These are phyloP conservation scores for Drosophila arizonae DNA, from an alignment of 1,140 invertebrate species.

Conservation along the genomic window DNA sequence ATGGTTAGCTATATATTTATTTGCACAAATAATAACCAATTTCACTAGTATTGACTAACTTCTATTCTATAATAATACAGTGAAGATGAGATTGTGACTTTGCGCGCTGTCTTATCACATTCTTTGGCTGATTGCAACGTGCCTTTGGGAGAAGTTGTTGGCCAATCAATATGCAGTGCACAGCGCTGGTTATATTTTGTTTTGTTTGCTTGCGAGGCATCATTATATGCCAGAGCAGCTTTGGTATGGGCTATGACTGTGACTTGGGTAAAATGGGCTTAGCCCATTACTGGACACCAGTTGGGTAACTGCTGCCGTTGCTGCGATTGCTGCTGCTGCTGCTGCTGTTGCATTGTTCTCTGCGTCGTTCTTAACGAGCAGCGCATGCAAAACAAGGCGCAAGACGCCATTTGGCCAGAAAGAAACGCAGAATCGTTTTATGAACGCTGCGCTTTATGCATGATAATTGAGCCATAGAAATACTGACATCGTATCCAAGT, in stretches of 20 bases:
- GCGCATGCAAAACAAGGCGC: constrained; percentile 75
- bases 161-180: constrained; percentile 68
- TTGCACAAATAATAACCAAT: too few species aligned
- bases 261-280: constrained; percentile 58
- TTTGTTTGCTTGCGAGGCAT: constrained; percentile 48
- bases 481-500: constrained; percentile 9
- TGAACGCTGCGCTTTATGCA: constrained; percentile 69
- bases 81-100: neutral
- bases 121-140: constrained; percentile 48
- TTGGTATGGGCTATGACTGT: constrained; percentile 32
- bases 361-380: constrained; percentile 67
- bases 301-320: constrained; percentile 53
- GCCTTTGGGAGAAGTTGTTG: constrained; percentile 5
- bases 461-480: constrained; percentile 55
- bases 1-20: too few species aligned
- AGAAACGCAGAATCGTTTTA: constrained; percentile 71
- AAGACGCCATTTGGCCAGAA: constrained; percentile 75
- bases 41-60: too few species aligned
- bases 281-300: constrained; percentile 76
- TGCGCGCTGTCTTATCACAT: constrained; percentile 17
- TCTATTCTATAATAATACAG: too few species aligned
- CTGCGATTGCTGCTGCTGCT: constrained; percentile 26
- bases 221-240: constrained; percentile 61
- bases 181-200: constrained; percentile 28
- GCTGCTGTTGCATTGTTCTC: constrained; percentile 66